A percentile compares a stretch with the other conserved stretches of the same genome.
Conservation (phyloP, 2,797 vertebrate genomes). For the Yasuhikotakia modesta region DNA sequence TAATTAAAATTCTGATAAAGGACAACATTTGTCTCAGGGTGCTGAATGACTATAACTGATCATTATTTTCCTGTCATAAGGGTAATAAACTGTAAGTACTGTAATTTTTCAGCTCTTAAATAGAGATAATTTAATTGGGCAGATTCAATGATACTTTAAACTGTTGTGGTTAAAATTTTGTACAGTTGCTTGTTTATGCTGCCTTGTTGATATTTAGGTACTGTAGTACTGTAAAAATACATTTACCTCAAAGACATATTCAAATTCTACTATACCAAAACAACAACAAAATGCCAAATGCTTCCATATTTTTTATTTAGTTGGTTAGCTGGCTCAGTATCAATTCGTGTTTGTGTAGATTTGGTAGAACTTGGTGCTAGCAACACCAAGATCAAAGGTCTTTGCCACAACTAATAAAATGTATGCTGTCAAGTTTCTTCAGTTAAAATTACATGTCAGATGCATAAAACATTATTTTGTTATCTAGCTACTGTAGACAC, state of each 20-base stretch:
- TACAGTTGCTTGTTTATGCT: neutral
- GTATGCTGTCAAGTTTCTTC: neutral
- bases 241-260: neutral
- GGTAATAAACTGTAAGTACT: neutral
- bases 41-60: neutral
- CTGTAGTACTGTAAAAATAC: neutral
- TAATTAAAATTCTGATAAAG: neutral
- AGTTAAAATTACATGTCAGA: neutral
- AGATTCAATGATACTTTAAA: neutral
- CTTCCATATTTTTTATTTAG: neutral
- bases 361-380: too few species aligned
- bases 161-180: neutral
- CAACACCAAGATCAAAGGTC: neutral
- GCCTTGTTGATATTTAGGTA: slow-evolving; percentile 3
- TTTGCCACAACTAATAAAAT: neutral
- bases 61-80: neutral
- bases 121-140: neutral
- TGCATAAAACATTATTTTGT: neutral
- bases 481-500: neutral
- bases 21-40: neutral
- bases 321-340: neutral
- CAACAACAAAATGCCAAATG: neutral
- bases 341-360: neutral
- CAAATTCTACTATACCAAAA: neutral
- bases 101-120: neutral